A percentile compares a stretch with the other conserved stretches of the same genome.
Conservation (phyloP, 2,797 vertebrate genomes). For the Rhabdomys pumilio region DNA sequence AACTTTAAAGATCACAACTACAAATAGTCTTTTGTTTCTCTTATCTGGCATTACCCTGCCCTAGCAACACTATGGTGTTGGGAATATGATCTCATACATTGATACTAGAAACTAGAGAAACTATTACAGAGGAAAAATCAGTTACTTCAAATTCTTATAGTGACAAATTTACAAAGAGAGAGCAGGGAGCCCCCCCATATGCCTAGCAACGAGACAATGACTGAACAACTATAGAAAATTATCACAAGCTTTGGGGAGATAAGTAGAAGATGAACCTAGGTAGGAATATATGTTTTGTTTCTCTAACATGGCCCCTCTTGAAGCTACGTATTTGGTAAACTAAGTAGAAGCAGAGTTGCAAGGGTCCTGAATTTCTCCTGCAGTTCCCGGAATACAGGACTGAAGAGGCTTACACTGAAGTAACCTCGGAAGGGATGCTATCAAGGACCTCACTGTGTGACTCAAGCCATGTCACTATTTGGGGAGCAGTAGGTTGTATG, state of each 20-base stretch:
- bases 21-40: conserved; percentile 18
- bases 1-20: conserved; percentile 27
- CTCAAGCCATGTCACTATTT: not conserved
- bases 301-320: not conserved
- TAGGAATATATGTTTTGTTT: not conserved
- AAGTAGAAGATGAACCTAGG: conserved; percentile 22
- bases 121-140: not conserved
- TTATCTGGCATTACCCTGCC: not conserved
- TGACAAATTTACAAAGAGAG: not conserved
- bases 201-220: not conserved
- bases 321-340: not conserved
- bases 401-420: not conserved
- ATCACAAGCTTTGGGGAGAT: not conserved
- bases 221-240: not conserved
- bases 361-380: conserved; percentile 14
- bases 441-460: not conserved
- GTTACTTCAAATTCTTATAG: not conserved
- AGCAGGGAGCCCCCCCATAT: not conserved
- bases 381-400: not conserved
- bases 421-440: not conserved
- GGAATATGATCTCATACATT: not conserved
- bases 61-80: not conserved
- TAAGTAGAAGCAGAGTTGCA: not conserved
- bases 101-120: not conserved
- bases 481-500: not conserved